Conservation (phyloP, 2,797 vertebrate species). For the Lepilemur septentrionalis region DNA sequence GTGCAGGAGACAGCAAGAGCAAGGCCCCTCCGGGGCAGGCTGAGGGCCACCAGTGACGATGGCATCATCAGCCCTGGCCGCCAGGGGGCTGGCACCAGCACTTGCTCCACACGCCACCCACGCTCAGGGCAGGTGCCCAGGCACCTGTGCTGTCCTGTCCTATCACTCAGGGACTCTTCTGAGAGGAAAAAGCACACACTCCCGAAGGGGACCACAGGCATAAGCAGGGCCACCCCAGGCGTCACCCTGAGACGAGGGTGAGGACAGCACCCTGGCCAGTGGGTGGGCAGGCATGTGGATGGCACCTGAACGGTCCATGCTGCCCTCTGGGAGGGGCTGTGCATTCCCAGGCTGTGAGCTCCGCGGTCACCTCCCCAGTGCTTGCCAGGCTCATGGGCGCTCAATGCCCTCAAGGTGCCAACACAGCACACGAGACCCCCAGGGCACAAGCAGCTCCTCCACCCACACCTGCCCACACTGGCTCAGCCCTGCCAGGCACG, state of each 20-base stretch:
- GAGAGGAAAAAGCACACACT: neutral
- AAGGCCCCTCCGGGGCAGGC: neutral
- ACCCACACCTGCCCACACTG: neutral
- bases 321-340: neutral
- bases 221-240: neutral
- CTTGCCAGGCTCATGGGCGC: neutral
- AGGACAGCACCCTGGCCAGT: neutral
- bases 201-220: neutral
- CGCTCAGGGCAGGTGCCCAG: neutral
- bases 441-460: neutral
- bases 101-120: neutral
- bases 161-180: no score
- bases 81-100: neutral
- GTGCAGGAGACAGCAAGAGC: neutral
- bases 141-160: neutral
- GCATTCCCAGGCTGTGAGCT: neutral
- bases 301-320: neutral
- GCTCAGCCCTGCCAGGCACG: neutral
- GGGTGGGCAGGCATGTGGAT: neutral
- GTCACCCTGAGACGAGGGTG: neutral
- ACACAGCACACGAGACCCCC: neutral
- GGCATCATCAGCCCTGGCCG: neutral
- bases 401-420: neutral
- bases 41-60: neutral
- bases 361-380: no score